Base-by-base conservation (phyloP, 1,140 invertebrate genomes). In the Tetramorium parvispinum region DNA sequence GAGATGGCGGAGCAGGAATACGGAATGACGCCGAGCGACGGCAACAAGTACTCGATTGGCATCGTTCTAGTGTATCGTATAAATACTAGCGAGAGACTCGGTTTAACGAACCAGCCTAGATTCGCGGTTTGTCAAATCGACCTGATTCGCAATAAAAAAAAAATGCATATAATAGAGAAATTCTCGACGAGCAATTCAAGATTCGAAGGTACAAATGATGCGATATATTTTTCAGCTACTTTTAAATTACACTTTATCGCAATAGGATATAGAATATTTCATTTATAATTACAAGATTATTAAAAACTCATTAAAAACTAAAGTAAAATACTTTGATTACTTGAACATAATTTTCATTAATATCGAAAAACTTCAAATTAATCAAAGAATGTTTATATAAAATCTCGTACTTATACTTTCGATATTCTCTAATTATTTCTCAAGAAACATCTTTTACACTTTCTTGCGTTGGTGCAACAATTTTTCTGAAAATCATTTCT, bases 11-110 rank as follows among this genome's bases (percentile, higher is more conserved):
- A 32, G 76, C 73, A 70, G 65, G 46, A 86, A 82, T 86, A 59
- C 37, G 40, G 65, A 66, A 81, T 76, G 77, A 73, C n/a, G 24
- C 32, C 75, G 21, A 61, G 59, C 57, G 87, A 83, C 71, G 88
- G 92, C 92, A 93, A 93, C 92, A 93, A 93, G 92, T 93, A 92
- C 87, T 73, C 21, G 61, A 51, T 68, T 88, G 91, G 83, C 88
- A 88, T 71, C 71, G 91, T 92, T 92, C 89, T 91, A 92, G 83
- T 88, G 63, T 88, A 86, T 79, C 49, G 63, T 87, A 32, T 32
- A 87, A 92, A 92, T 92, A 83, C 87, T 71, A 8, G 51, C 63
- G 65, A 63, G n/a, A 63, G 21, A n/a, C 79, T 24, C n/a, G 21
- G 16, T 70, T 57, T 53, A 51, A 59, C 16, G 53, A 82, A 73